phyloP scores from a whole-genome alignment of 2,797 vertebrate genomes.

The Catharus ustulatus region DNA sequence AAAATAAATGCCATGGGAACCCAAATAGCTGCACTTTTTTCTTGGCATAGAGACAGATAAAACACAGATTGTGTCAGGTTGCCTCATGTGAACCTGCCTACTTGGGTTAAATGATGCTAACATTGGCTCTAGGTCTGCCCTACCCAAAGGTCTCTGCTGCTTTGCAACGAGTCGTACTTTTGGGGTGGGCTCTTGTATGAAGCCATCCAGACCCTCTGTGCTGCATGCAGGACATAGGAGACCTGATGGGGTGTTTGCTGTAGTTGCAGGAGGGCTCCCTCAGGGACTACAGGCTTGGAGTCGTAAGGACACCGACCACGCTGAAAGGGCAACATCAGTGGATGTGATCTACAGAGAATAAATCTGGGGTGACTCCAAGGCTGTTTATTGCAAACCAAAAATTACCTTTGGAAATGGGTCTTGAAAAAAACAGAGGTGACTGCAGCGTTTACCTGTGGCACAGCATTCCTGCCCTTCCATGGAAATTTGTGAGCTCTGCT shows the following conservation, averaged over 20 bases:
- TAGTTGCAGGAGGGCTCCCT: not conserved
- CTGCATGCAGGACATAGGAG: not conserved
- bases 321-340: not conserved
- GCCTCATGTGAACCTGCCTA: not conserved
- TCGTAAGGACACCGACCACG: not conserved
- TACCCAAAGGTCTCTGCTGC: not conserved
- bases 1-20: conserved; percentile 43
- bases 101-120: not conserved
- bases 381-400: not conserved
- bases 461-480: not conserved
- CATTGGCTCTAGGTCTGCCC: not conserved
- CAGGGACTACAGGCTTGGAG: not conserved
- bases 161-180: not conserved
- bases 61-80: not conserved
- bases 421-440: not conserved
- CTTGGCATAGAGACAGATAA: not conserved
- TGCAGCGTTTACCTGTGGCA: not conserved
- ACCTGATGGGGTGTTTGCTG: not conserved
- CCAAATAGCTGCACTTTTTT: not conserved
- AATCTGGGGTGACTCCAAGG: not conserved
- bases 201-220: not conserved
- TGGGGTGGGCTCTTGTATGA: not conserved
- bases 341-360: not conserved
- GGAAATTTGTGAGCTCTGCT: not conserved
- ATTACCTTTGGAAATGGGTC: not conserved